Evolutionary conservation across 2,113 vertebrate species (phyloP).

Genomic region (Vicugna pacos): DNA sequence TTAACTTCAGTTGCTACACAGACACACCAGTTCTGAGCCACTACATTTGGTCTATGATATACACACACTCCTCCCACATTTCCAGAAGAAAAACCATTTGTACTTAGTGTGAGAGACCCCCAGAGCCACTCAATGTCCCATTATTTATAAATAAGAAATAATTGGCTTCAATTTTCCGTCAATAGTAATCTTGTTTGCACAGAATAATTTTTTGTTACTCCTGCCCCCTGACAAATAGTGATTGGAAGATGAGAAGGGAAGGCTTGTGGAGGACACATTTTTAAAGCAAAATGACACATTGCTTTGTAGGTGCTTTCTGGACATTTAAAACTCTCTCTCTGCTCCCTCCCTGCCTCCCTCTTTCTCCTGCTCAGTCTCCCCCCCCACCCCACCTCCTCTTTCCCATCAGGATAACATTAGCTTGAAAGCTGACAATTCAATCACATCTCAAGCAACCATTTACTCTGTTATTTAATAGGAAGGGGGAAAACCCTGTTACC

Average conservation of each 20-base stretch:
- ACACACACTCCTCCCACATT: background rate
- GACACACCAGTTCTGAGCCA: background rate
- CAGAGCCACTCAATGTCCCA: background rate
- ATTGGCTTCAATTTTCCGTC: slow-evolving; percentile 34
- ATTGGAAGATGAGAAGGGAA: background rate
- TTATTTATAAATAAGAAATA: slow-evolving; percentile 43
- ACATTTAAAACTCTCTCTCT: slow-evolving; percentile 32
- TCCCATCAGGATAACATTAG: slow-evolving; percentile 67
- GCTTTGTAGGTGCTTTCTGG: background rate
- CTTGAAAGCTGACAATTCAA: slow-evolving; percentile 80
- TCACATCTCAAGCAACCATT: slow-evolving; percentile 76
- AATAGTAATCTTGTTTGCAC: slow-evolving; percentile 53
- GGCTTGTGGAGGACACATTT: background rate
- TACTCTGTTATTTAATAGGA: slow-evolving; percentile 80
- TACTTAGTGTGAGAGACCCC: background rate
- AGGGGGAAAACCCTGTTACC: slow-evolving; percentile 75
- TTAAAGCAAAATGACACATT: slow-evolving; percentile 46
- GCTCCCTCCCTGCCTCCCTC: background rate
- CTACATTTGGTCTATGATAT: background rate
- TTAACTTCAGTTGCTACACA: background rate
- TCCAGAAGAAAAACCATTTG: slow-evolving; percentile 43
- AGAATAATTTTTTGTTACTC: slow-evolving; percentile 49
- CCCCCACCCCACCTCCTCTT: background rate
- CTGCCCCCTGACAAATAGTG: background rate
- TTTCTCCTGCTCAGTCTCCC: background rate